Percentiles rank a stretch among this genome's conserved stretches.
Evolutionary conservation across 2,113 vertebrate species (phyloP).

Genomic region (Propithecus coquereli): DNA sequence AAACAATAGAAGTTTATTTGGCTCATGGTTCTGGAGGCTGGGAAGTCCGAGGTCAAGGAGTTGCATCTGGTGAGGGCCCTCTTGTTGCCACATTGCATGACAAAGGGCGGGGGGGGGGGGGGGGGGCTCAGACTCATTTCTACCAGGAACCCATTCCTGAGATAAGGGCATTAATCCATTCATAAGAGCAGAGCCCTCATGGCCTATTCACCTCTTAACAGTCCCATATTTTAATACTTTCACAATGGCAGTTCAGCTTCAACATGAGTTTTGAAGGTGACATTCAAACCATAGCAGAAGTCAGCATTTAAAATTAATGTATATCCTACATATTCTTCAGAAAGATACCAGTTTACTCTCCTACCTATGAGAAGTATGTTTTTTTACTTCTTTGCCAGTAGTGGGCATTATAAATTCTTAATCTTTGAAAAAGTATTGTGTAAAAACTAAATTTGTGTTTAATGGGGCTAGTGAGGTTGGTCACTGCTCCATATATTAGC

Average conservation of each 20-base stretch:
- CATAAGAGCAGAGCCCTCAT: background rate
- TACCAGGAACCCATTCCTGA: background rate
- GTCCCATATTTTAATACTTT: background rate
- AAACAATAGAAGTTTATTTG: background rate
- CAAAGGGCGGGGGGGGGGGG: background rate
- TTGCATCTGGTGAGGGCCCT: background rate
- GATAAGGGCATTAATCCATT: background rate
- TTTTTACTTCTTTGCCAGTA: background rate
- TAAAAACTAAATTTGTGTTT: conserved; percentile 20
- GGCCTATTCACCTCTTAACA: background rate
- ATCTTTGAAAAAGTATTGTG: background rate
- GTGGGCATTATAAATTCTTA: background rate
- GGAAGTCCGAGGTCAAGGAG: background rate
- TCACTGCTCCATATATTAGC: background rate
- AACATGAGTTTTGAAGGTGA: background rate
- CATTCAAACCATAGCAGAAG: background rate
- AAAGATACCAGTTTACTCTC: background rate
- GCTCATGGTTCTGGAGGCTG: background rate
- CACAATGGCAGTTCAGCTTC: background rate
- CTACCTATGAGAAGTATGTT: background rate
- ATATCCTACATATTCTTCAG: background rate
- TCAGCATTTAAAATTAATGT: background rate
- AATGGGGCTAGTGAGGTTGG: background rate
- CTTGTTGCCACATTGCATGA: background rate
- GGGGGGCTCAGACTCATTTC: background rate